Evolutionary conservation across 1,140 invertebrate genomes (phyloP), one percentile per base, ranked within the genome.

Genomic region (Odontomachus brunneus): DNA sequence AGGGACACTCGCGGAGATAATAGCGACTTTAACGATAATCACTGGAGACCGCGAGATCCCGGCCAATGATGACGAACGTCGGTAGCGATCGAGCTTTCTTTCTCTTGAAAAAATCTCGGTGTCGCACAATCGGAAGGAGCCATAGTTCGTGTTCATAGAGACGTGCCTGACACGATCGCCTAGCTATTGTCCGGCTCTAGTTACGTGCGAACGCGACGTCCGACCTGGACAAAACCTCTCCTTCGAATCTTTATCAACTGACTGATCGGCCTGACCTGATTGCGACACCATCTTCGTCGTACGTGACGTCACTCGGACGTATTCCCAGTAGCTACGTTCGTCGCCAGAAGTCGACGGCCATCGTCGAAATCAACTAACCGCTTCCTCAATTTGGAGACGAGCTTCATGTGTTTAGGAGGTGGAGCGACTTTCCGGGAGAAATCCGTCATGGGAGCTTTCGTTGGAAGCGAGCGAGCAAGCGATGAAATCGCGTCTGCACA

Each of bases 261-360:
- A 76, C 67, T 82, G 85, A 89, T 89, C 89, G 83, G 74, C 55
- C 69, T 38, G 59, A 81, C 44, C 74, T 87, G 89, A 90, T 90
- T 89, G 89, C 89, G 55, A 89, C 83, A 80, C 89, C 78, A 82
- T 90, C 87, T 84, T 72, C 74, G 65, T 81, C 81, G 84, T 85
- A 89, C 89, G 89, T 89, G 89, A 89, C 75, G 82, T 84, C 84
- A 62, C 81, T 51, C 51, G 62, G 55, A 69, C 80, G 19, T 26
- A 59, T 69, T 74, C 44, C 66, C 62, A 44, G 66, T 38, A 62
- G 5, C 66, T 22, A 55, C 51, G 51, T 72, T 48, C 75, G 59
- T 80, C 49, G 48, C 4, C 49, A 29, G 72, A 72, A 73, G 78
- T 72, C 51, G 63, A 65, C 51, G 63, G 55, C 65, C 53, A 71